A percentile compares a stretch with the other conserved stretches of the same genome.
phyloP scores from a whole-genome alignment of 2,888 invertebrate species.

The Theristus sp. region DNA sequence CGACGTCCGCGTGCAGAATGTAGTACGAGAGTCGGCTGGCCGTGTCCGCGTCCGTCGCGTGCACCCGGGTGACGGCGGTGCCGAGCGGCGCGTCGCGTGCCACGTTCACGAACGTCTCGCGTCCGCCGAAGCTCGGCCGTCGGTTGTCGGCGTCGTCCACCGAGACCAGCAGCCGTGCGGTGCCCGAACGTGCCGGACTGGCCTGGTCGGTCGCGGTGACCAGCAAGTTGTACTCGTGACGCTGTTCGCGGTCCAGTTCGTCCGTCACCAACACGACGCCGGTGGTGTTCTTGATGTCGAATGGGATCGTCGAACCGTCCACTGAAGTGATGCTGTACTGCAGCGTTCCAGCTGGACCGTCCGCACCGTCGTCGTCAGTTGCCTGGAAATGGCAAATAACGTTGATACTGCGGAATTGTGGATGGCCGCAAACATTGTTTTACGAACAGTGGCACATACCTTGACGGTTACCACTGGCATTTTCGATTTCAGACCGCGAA shows the following conservation, averaged over 20 bases:
- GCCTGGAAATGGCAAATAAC: too few relatives aligned
- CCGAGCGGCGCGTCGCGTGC: not conserved
- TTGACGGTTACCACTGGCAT: constrained; percentile 38
- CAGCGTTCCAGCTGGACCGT: too few relatives aligned
- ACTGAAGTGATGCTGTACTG: too few relatives aligned
- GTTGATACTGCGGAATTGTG: too few relatives aligned
- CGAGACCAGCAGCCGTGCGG: not conserved
- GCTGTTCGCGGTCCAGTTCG: constrained; percentile 34
- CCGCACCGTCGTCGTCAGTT: too few relatives aligned
- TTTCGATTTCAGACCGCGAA: not conserved
- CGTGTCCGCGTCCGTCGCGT: not conserved
- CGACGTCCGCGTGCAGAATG: constrained; percentile 46
- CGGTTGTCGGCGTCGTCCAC: too few relatives aligned
- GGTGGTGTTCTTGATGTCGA: constrained; percentile 48
- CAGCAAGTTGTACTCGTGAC: not conserved
- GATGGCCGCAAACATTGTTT: too few relatives aligned
- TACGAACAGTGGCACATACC: too few relatives aligned
- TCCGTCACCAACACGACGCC: constrained; percentile 44
- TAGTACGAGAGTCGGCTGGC: not conserved
- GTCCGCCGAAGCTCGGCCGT: not conserved
- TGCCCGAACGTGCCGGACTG: not conserved
- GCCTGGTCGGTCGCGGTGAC: not conserved
- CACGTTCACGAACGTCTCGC: not conserved
- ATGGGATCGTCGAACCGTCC: constrained; percentile 77
- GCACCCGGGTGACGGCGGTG: not conserved